Conservation (phyloP, 2,888 invertebrate species). For the Criorhina ranunculi region DNA sequence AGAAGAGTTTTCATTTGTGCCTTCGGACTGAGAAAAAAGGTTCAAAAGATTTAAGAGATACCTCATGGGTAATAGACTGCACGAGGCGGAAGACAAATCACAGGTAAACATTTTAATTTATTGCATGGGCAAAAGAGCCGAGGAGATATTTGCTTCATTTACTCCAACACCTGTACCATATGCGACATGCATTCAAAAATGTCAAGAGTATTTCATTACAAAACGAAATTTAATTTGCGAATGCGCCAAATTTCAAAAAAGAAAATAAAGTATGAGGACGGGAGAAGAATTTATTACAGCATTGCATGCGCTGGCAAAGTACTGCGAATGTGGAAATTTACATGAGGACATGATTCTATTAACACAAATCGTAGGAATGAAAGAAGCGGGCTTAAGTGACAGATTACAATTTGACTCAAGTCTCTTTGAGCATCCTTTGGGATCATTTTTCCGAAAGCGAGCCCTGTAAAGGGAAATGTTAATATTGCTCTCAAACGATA, state of each 20-base stretch:
- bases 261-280: constrained; percentile 14
- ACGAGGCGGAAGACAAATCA: neutral
- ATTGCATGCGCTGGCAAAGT: neutral
- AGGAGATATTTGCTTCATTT: constrained; percentile 19
- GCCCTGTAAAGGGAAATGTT: too few relatives aligned
- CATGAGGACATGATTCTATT: neutral
- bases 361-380: neutral
- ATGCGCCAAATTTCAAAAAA: constrained; percentile 19
- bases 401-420: constrained; percentile 1
- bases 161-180: constrained; percentile 11
- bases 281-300: constrained; percentile 28
- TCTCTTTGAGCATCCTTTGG: too few relatives aligned
- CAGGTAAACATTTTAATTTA: constrained; percentile 34
- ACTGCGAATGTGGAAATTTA: neutral
- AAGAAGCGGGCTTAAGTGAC: neutral
- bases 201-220: constrained; percentile 9
- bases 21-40: constrained; percentile 24
- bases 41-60: constrained; percentile 29
- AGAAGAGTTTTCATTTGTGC: constrained; percentile 26
- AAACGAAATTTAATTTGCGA: constrained; percentile 16
- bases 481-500: too few relatives aligned
- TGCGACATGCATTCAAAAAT: constrained; percentile 18
- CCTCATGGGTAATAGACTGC: constrained; percentile 9
- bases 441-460: too few relatives aligned
- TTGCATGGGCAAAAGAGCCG: constrained; percentile 29